Evolutionary conservation across 53 echinoderm and acorn worm genomes (phyloP).

Genomic region (Hippasteria phrygiana): DNA sequence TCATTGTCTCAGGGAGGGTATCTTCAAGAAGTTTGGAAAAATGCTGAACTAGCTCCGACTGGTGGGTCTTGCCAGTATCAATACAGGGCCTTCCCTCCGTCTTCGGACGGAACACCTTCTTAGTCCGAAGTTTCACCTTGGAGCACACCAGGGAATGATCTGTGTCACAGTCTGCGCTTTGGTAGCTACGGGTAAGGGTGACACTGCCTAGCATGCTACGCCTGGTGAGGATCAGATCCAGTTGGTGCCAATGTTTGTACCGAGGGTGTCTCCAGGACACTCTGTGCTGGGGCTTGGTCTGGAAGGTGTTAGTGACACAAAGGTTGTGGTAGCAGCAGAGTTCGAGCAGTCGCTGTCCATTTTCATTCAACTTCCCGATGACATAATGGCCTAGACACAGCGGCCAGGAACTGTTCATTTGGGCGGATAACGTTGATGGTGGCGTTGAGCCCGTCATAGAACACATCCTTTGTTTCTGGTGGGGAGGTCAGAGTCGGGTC

Average conservation of each 20-base stretch:
- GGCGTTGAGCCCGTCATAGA: conserved; percentile 25
- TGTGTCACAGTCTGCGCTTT: conserved; percentile 28
- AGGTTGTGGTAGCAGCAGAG: conserved; percentile 38
- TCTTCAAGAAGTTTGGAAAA: background rate
- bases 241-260: conserved; percentile 63
- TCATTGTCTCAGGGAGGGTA: background rate
- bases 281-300: conserved; percentile 39
- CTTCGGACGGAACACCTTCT: conserved; percentile 5
- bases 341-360: conserved; percentile 64
- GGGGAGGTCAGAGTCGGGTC: background rate
- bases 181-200: background rate
- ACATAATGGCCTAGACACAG: conserved; percentile 44
- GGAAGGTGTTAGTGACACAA: conserved; percentile 62
- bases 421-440: background rate
- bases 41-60: background rate
- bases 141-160: conserved; percentile 37
- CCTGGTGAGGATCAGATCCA: conserved; percentile 36
- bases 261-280: conserved; percentile 64
- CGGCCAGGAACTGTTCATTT: conserved; percentile 21
- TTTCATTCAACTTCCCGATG: conserved; percentile 66
- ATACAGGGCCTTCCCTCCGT: background rate
- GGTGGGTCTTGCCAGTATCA: conserved; percentile 9
- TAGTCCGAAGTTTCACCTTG: conserved; percentile 6
- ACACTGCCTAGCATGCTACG: background rate
- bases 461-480: conserved; percentile 25